Base-by-base conservation (phyloP, 2,797 vertebrate species). In the Galago senegalensis region DNA sequence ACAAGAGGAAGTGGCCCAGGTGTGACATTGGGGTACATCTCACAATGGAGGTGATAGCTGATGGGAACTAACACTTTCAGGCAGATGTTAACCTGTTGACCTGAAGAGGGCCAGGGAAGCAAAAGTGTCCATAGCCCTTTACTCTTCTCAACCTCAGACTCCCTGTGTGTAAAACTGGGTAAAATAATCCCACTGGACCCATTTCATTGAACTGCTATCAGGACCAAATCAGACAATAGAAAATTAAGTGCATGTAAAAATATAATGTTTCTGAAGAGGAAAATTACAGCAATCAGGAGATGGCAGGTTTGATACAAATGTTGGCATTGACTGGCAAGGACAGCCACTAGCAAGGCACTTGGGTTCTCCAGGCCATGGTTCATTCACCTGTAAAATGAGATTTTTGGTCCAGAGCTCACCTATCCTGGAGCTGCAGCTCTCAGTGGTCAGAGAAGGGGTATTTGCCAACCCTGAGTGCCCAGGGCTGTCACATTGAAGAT, bases 311-410 rank as follows among this genome's bases (percentile, higher is more conserved):
- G 20, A 9, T n/a, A 29, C 18, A 31, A 83, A 34, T 61, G 20
- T 70, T 70, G 82, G 10, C 73, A 73, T 53, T 87, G 58, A 60
- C 18, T 60, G 27, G 72, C 21, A 86, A 86, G 61, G 84, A 29
- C 2, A 0, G 34, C 63, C 40, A 65, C 56, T 27, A 81, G 53
- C n/a, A 91, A 92, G 31, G 67, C 20, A 20, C 27, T 21, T 34
- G 29, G 34, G 40, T 5, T 88, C 34, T 61, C 60, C 10, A 1
- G 20, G n/a, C 67, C 40, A 94, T 14, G 0, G 34, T 89, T 53
- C 69, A 27, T 56, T 89, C 43, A 37, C n/a, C 20, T 75, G 11
- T 80, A 89, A 92, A 91, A 76, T 90, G 21, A 85, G 37, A 29
- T 85, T 25, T 72, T 43, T 67, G 37, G 13, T 80, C 25, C 3